phyloP scores from a whole-genome alignment of 2,797 vertebrate genomes.

The Gila robusta region DNA sequence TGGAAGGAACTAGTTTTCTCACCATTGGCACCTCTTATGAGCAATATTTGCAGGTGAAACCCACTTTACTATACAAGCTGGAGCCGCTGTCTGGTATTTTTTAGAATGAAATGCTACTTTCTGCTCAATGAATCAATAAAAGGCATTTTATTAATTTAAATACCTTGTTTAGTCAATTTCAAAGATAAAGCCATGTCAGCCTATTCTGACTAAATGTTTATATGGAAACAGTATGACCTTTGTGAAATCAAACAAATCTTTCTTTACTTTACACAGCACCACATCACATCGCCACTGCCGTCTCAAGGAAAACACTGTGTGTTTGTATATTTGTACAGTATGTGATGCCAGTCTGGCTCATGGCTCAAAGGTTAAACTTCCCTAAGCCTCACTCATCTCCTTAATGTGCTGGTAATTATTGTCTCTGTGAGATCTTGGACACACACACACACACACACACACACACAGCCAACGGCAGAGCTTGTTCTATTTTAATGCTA shows the following conservation, averaged over 20 bases:
- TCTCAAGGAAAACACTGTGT: conserved; percentile 23
- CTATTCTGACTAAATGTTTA: conserved; percentile 30
- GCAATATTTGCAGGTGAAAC: background rate
- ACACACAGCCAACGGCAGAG: conserved; percentile 27
- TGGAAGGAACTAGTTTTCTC: conserved; percentile 65
- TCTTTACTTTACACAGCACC: conserved; percentile 47
- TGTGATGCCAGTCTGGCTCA: conserved; percentile 38
- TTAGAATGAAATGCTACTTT: background rate
- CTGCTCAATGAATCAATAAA: background rate
- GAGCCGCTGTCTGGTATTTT: background rate
- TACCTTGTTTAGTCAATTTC: background rate
- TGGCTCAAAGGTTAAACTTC: conserved; percentile 72
- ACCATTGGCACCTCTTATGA: background rate
- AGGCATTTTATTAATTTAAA: background rate
- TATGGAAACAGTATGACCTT: conserved; percentile 22
- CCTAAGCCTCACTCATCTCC: conserved; percentile 76
- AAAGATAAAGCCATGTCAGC: background rate
- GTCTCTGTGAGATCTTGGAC: conserved; percentile 63
- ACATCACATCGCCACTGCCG: conserved; percentile 24
- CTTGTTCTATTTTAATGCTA: conserved; percentile 59
- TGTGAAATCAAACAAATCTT: conserved; percentile 42
- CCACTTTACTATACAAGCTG: too few species aligned
- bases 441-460: background rate
- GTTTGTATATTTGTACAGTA: conserved; percentile 25
- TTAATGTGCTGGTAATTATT: conserved; percentile 79